Evolutionary conservation across 1,140 invertebrate genomes (phyloP).

Genomic region (Asobara japonica): DNA sequence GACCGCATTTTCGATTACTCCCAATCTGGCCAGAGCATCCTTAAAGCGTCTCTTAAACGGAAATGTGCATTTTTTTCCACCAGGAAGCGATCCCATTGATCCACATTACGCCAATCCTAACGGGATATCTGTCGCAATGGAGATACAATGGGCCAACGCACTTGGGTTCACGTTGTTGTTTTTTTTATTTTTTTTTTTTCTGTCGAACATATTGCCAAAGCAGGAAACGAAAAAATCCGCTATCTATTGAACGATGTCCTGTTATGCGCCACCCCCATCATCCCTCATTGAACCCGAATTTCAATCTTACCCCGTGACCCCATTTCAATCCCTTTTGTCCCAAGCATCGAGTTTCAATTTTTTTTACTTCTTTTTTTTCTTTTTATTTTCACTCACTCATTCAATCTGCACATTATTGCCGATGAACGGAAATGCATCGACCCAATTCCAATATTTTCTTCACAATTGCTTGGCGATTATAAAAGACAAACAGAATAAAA

Average conservation of each 20-base stretch:
- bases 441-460: constrained; percentile 2
- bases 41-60: too few relatives aligned
- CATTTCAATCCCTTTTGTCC: constrained; percentile 42
- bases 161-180: not conserved
- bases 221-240: constrained; percentile 47
- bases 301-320: constrained; percentile 54
- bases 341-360: constrained; percentile 41
- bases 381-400: not conserved
- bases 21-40: too few relatives aligned
- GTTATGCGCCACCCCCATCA: constrained; percentile 39
- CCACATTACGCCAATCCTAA: constrained; percentile 29
- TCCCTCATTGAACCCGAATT: constrained; percentile 47
- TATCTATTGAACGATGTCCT: constrained; percentile 40
- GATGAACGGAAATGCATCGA: constrained; percentile 24
- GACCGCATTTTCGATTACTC: too few relatives aligned
- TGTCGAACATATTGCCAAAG: constrained; percentile 20
- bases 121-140: constrained; percentile 29
- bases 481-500: not conserved
- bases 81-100: constrained; percentile 11
- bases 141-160: not conserved
- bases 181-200: constrained; percentile 17
- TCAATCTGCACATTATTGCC: constrained; percentile 1
- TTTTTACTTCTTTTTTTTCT: too few relatives aligned
- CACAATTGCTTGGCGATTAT: not conserved
- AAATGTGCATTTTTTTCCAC: not conserved